Base-by-base conservation (phyloP, 2,888 invertebrate species). In the Lasioglossum marginatum region DNA sequence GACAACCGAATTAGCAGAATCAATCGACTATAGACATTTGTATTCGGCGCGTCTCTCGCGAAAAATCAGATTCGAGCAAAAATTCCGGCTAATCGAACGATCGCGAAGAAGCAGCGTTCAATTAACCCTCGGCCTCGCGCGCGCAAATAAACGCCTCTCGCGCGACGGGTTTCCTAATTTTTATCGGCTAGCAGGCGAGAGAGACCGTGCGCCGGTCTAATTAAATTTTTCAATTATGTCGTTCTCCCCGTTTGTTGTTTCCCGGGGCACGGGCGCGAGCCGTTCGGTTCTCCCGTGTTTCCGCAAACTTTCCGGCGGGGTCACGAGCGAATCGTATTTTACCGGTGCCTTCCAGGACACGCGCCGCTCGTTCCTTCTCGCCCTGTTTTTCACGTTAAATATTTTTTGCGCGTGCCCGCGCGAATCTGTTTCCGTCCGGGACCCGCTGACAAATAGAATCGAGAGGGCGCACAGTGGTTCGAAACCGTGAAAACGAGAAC, bases 251-350 rank as follows among this genome's bases (percentile, higher is more conserved):
- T 27, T 43, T n/a, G 37, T 40, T 57, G 60, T 63, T 76, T 40
- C 31, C 63, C 66, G 66, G 14, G 12, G 60, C 27, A 27, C 31
- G 31, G 0, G 27, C 60, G 2, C 12, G 57, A 10, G n/a, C 52
- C 6, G 60, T 40, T 37, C 60, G 4, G 57, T 14, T 19, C n/a
- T 57, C 40, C 37, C 27, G 14, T 19, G 19, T 8, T 27, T 48
- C 34, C 14, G 16, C 52, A 57, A 72, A 45, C 60, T 60, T 34
- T 71, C 19, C 16, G 75, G 31, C 5, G 23, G 14, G 31, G 52
- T 82, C 79, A 34, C 72, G 52, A 12, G 43, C 40, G 23, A 73
- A 79, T 66, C 72, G 72, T 52, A 75, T 40, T 76, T 80, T 57
- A 57, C 14, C 77, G 19, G n/a, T 23, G 31, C 76, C 63, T 31